Evolutionary conservation across 1,140 invertebrate genomes (phyloP), one percentile per base, ranked within the genome.

Genomic region (Drosophila lowei): DNA sequence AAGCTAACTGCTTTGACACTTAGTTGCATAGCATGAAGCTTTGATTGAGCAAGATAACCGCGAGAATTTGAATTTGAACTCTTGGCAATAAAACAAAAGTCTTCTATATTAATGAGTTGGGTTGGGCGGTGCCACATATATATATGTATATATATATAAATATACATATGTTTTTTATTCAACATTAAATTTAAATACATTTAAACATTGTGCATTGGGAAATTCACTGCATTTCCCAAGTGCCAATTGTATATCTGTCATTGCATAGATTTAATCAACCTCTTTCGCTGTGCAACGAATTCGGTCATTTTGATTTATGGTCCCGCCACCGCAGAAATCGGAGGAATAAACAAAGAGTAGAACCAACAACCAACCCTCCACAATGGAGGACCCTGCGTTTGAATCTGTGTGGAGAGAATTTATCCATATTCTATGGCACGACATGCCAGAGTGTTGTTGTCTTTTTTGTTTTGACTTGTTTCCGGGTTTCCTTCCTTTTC

Each of bases 301-400:
- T 47, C 46, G 72, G 72, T 57, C 78, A 73, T 67, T 76, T 80
- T 80, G 72, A 77, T 80, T 80, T 77, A 80, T 81, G 67, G 46
- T 78, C 4, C 53, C 61, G 46, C 72, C 77, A 80, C 63, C 70
- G 59, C 70, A 42, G 57, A 43, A 57, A 52, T 77, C 72, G 72
- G 78, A 77, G 77, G 52, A n/a, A 23, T n/a, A 57, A 72, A 62
- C 52, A 42, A 48, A 65, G 21, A 54, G 3, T 28, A 15, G 23
- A 53, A 42, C n/a, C 23, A 61, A 41, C 38, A 61, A 44, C 3
- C 15, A 46, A 7, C 34, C 44, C 47, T 58, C 64, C 25, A 49
- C 16, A 47, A 46, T 34, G 42, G 50, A 48, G 42, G 56, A 64
- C 38, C 21, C 54, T 42, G 34, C 15, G 34, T 28, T 25, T 43